Percentiles rank a stretch among this genome's conserved stretches.
phyloP scores from a whole-genome alignment of 2,113 vertebrate species.

The Macaca fascicularis region DNA sequence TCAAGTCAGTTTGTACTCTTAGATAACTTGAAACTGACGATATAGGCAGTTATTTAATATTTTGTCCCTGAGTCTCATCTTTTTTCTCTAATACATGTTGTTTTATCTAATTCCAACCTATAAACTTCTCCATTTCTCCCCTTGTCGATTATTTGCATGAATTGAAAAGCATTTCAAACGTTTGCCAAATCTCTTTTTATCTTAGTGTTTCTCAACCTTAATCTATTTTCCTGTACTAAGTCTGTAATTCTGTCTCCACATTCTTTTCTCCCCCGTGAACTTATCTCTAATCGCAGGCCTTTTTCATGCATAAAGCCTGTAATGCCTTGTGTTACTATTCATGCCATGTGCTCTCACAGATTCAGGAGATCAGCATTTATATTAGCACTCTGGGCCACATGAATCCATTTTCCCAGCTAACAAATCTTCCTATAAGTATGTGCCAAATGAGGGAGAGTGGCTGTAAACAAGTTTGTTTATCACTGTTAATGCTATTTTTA shows the following conservation, averaged over 20 bases:
- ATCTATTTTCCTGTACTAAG: conserved; percentile 47
- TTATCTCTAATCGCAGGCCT: conserved; percentile 51
- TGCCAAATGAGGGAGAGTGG: background rate
- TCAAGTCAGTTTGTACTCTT: background rate
- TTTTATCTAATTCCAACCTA: conserved; percentile 2
- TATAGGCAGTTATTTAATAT: background rate
- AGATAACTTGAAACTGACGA: background rate
- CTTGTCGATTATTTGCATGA: conserved; percentile 30
- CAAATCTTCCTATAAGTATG: background rate
- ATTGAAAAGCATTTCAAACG: conserved; percentile 33
- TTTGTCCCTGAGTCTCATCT: background rate
- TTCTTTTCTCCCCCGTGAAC: conserved; percentile 11
- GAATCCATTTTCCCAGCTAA: background rate
- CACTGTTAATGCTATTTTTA: background rate
- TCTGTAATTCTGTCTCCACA: conserved; percentile 21
- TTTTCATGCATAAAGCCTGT: conserved; percentile 19
- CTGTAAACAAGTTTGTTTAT: background rate
- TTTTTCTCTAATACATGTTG: conserved; percentile 11
- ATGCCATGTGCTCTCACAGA: background rate
- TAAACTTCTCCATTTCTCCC: background rate
- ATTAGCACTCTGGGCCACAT: background rate
- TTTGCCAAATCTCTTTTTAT: conserved; percentile 41
- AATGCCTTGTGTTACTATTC: background rate
- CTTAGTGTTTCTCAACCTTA: conserved; percentile 45
- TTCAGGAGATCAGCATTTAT: background rate